Base-by-base conservation (phyloP, 2,797 vertebrate genomes). In the Typhlichthys subterraneus region DNA sequence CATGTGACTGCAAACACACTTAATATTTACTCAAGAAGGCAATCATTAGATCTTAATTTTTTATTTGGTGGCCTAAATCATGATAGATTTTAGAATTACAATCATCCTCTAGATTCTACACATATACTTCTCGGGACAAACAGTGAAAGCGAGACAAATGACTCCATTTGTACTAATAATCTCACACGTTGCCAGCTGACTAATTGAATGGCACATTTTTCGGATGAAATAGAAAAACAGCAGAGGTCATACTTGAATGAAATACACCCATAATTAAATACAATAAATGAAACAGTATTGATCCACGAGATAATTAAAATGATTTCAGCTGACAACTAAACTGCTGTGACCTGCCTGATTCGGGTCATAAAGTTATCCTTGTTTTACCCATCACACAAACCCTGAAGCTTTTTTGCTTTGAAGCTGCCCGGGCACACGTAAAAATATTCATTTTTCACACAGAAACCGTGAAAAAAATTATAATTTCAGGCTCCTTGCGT, bases 181-280 rank as follows among this genome's bases (percentile, higher is more conserved):
- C 76, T 19, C 76, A 50, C 3, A 61, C 48, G 29, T 67, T 19
- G 72, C 52, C n/a, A 46, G 50, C 23, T 76, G n/a, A 81, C 33
- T 83, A 0, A 69, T 77, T 70, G 73, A 81, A 73, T 81, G 60
- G 73, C 49, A 61, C 59, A 17, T 68, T 77, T 59, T 38, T 64
- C 17, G 50, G 9, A 2, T 3, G 52, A 14, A 8, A 47, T 61
- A 52, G 33, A 77, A 17, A 61, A 75, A 60, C 63, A 29, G 72
- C 67, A 64, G 23, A 53, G 54, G 59, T 51, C 15, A 11, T 11
- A 13, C 14, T 17, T 51, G 4, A 17, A 51, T 51, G 4, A 19
- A 51, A 15, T 17, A 51, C 19, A 51, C 33, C 1, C 5, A 9
- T 38, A 38, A 38, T 38, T 9, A 8, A 38, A 6, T 38, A 38